phyloP scores from a whole-genome alignment of 2,888 invertebrate species.

The Merodon equestris region DNA sequence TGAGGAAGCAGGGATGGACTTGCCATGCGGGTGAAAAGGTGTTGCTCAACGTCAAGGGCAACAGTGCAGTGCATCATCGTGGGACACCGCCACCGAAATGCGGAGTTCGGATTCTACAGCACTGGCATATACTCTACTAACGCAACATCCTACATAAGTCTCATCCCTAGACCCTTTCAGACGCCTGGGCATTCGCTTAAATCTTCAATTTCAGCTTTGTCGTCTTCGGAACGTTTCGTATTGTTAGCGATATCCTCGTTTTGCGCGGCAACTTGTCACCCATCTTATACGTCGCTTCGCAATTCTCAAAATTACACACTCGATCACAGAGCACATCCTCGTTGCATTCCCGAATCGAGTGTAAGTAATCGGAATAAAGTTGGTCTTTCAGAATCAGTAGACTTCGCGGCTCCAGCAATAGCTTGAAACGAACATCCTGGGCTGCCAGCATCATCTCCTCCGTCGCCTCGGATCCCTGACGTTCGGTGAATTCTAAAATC shows the following conservation, averaged over 20 bases:
- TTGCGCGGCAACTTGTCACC: slow-evolving; percentile 85
- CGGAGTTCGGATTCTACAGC: no score
- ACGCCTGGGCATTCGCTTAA: slow-evolving; percentile 46
- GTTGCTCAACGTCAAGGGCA: no score
- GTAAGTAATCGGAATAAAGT: slow-evolving; percentile 90
- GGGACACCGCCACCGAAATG: no score
- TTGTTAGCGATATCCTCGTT: slow-evolving; percentile 93
- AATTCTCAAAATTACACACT: slow-evolving; percentile 84
- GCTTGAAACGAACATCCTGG: slow-evolving; percentile 81
- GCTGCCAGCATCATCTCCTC: background rate
- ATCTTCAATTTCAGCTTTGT: slow-evolving; percentile 86
- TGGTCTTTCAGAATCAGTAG: slow-evolving; percentile 90
- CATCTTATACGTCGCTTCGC: slow-evolving; percentile 80
- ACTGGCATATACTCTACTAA: background rate
- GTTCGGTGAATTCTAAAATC: slow-evolving; percentile 86
- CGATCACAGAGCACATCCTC: slow-evolving; percentile 83
- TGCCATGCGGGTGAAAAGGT: background rate
- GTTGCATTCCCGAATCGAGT: slow-evolving; percentile 88
- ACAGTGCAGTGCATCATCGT: no score
- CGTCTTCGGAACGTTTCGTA: slow-evolving; percentile 95
- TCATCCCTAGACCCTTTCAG: no score
- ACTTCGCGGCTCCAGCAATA: slow-evolving; percentile 93
- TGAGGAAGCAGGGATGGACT: background rate
- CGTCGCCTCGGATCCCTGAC: slow-evolving; percentile 59
- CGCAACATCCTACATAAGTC: no score